Evolutionary conservation across 53 echinoderm and acorn worm genomes (phyloP), one percentile per base, ranked within the genome.

Genomic region (Mesocentrotus franciscanus): DNA sequence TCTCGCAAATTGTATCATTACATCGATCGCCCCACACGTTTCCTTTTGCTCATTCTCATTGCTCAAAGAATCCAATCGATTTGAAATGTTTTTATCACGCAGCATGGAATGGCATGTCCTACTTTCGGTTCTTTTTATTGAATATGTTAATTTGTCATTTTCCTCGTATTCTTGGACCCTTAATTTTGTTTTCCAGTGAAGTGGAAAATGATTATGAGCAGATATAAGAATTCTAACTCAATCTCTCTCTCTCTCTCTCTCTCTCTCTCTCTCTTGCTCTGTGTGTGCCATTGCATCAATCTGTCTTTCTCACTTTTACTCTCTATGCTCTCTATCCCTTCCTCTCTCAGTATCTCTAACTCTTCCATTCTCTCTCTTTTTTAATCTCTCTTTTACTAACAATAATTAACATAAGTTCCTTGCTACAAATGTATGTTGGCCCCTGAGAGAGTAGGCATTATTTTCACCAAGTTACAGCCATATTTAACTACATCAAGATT

Each of bases 31-130:
- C 87, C 22, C 9, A 87, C 58, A 87, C 58, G 24, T 87, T 87
- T 87, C 34, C 10, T 17, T 84, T 42, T 14, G 59, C 26, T 58
- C 8, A 87, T 56, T 56, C 56, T 58, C 20, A 79, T 42, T 36
- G 33, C 33, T 76, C 76, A n/a, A 30, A 76, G 30, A 81, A 81
- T 81, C 36, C 81, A 57, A 58, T 87, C 34, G 56, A 87, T 87
- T n/a, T 87, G 12, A 29, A 87, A 56, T 87, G 57, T 87, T 1
- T 56, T 87, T 58, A 87, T 17, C 9, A 36, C 15, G 2, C 22
- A 49, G 42, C 10, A 15, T 87, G 87, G 9, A 33, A 58, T 87
- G 27, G 58, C 57, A 57, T 87, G 58, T 87, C 57, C 27, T 29
- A 58, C 56, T 18, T 42, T 58, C 59, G 24, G 24, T 87, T 58